Conservation (phyloP, 2,113 vertebrate genomes). For the Barbus barbus region DNA sequence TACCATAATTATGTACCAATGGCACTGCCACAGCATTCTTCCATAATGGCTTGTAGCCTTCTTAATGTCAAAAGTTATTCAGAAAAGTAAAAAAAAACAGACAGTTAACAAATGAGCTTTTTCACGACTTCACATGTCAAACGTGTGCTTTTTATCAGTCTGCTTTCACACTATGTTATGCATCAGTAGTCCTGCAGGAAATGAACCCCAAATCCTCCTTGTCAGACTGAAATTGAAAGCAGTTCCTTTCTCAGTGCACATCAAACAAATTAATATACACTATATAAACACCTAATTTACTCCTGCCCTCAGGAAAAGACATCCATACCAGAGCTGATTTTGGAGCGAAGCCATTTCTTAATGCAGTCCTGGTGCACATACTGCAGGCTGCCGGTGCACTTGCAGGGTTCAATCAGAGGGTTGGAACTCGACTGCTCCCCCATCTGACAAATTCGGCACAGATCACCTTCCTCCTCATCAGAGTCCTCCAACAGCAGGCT, state of each 20-base stretch:
- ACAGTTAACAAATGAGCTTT: neutral
- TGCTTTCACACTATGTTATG: too few relatives aligned
- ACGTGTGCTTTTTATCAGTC: too few relatives aligned
- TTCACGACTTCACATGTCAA: neutral
- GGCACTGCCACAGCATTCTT: neutral
- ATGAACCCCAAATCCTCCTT: neutral
- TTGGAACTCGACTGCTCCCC: constrained; percentile 84
- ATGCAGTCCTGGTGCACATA: constrained; percentile 98
- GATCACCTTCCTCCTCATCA: constrained; percentile 95
- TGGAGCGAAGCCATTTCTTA: constrained; percentile 96
- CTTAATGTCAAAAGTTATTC: too few relatives aligned
- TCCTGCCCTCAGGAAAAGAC: neutral
- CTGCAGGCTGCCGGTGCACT: constrained; percentile 92
- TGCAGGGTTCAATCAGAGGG: constrained; percentile 92
- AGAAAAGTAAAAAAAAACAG: too few relatives aligned
- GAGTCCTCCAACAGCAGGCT: constrained; percentile 96
- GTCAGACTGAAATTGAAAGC: neutral
- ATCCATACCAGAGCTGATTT: constrained; percentile 91
- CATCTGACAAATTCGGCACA: constrained; percentile 98
- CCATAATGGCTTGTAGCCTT: too few relatives aligned
- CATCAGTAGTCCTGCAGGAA: neutral
- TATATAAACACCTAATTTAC: neutral
- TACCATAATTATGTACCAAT: too few relatives aligned
- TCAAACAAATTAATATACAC: neutral
- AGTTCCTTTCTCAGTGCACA: neutral